phyloP scores from a whole-genome alignment of 2,888 invertebrate species.

The Deroplatys truncata region DNA sequence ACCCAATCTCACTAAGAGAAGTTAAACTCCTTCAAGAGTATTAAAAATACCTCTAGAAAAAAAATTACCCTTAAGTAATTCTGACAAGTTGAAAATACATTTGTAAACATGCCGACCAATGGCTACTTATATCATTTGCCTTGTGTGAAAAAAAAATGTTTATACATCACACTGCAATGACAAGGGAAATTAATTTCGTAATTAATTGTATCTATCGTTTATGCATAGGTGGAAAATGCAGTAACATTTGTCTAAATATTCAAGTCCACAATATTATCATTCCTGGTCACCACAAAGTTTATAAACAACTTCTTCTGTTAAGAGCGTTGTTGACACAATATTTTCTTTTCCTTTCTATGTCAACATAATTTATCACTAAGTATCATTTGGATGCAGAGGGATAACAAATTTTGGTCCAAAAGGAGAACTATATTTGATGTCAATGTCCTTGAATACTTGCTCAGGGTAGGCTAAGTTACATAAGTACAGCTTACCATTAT shows the following conservation, averaged over 20 bases:
- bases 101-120: background rate
- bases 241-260: background rate
- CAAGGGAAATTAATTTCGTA: background rate
- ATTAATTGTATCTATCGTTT: background rate
- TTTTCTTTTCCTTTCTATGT: too few species aligned
- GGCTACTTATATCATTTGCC: too few species aligned
- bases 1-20: too few species aligned
- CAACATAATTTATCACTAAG: background rate
- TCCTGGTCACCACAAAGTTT: too few species aligned
- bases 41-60: background rate
- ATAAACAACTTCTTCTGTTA: too few species aligned
- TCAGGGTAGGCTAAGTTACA: constrained; percentile 81
- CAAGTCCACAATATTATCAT: background rate
- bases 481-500: constrained; percentile 72
- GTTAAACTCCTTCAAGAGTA: background rate
- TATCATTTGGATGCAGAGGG: constrained; percentile 54
- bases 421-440: constrained; percentile 77
- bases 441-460: constrained; percentile 68
- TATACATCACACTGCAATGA: background rate
- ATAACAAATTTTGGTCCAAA: constrained; percentile 80
- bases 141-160: background rate
- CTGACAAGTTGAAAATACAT: background rate
- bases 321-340: too few species aligned
- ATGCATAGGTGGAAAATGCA: background rate
- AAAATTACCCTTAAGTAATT: background rate